A percentile compares a stretch with the other conserved stretches of the same genome.
phyloP scores from a whole-genome alignment of 2,113 vertebrate species.

The Campylomormyrus numenius region DNA sequence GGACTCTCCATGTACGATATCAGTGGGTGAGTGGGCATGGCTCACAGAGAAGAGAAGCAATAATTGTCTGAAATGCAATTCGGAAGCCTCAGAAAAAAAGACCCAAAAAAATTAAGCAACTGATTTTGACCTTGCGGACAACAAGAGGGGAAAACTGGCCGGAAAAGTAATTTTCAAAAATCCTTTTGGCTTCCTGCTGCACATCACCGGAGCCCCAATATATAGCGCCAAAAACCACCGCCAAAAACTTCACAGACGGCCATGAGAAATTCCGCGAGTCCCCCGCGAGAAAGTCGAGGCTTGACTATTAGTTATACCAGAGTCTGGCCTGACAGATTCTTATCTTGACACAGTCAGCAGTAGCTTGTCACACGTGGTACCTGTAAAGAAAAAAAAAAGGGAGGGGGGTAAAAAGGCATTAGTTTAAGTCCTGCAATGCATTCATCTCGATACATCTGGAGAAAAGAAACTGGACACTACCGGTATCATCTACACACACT shows the following conservation, averaged over 20 bases:
- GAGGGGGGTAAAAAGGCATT: constrained; percentile 10
- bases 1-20: constrained; percentile 77
- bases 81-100: not conserved
- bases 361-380: constrained; percentile 36
- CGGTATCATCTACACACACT: not conserved
- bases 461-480: not conserved
- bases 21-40: constrained; percentile 82
- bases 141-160: not conserved
- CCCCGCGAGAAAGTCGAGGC: constrained; percentile 16
- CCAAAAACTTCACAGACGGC: not conserved
- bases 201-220: constrained; percentile 1
- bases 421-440: constrained; percentile 14
- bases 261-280: constrained; percentile 15
- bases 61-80: not conserved
- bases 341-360: constrained; percentile 31
- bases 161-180: not conserved
- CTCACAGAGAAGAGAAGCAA: constrained; percentile 26
- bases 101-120: not conserved
- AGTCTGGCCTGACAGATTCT: not conserved
- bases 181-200: not conserved
- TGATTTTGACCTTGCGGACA: not conserved
- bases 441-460: not conserved
- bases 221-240: not conserved
- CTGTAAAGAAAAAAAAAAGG: constrained; percentile 31
- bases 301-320: constrained; percentile 11